These are phyloP conservation scores for Oncorhynchus keta DNA, from an alignment of 2,113 vertebrate genomes.

Conservation along the genomic window DNA sequence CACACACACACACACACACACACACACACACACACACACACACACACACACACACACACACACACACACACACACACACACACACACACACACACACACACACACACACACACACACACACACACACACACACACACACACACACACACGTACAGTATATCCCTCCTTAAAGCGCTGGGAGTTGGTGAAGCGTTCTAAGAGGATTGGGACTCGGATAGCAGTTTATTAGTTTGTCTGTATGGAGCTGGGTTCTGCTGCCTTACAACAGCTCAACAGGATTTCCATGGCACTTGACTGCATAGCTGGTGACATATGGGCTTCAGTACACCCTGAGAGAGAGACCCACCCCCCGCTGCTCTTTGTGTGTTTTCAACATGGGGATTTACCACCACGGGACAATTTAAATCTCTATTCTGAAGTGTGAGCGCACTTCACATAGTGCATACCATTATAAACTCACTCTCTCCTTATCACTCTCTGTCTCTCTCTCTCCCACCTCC, in stretches of 20 bases:
- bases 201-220: background rate
- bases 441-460: background rate
- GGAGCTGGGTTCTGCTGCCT: background rate
- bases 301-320: constrained; percentile 28
- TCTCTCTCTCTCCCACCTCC: too few relatives aligned
- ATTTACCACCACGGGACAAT: background rate
- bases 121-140: too few relatives aligned
- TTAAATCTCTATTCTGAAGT: background rate
- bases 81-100: background rate
- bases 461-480: too few relatives aligned
- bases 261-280: constrained; percentile 37
- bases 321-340: constrained; percentile 2
- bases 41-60: too few relatives aligned
- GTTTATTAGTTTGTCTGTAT: constrained; percentile 10
- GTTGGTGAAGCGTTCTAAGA: constrained; percentile 40
- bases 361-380: background rate
- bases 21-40: too few relatives aligned
- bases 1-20: too few relatives aligned
- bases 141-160: background rate
- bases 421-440: background rate
- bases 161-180: background rate
- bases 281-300: constrained; percentile 46
- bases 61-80: too few relatives aligned
- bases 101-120: background rate
- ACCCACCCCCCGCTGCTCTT: background rate